Base-by-base conservation (phyloP, 2,888 invertebrate species). In the Hanleya hanleyi region DNA sequence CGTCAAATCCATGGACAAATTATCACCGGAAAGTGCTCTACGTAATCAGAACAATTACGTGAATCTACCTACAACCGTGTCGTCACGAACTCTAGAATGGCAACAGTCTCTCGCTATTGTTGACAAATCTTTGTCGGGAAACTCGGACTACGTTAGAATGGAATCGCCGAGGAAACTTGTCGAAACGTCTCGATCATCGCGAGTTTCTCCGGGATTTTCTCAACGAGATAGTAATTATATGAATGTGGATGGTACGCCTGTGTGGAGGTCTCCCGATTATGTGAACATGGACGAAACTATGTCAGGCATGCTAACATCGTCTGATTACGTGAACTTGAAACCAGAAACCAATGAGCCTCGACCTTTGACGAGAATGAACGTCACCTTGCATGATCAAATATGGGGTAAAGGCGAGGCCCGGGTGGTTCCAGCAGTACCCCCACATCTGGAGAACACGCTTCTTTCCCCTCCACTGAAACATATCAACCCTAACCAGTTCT, bases 321-420 rank as follows among this genome's bases (percentile, higher is more conserved):
- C 32, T 29, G 57, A 57, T 29, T 57, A 57, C 29, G 57, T 57
- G 26, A 57, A 57, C 29, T 26, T 57, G 57, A 57, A 32, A 29
- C 57, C 57, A 29, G 57, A 57, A 29, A 22, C 57, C 26, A 15
- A 18, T 2, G 57, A 57, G 9, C 57, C 57, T 22, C 57, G 57
- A 15, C 57, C 57, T 22, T 26, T 57, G 3, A 57, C 57, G 32
- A 22, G 57, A 57, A 57, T 57, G 57, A 57, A 57, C 32, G 57
- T 57, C 26, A 57, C 57, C 29, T 29, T 57, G 32, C 57, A 57
- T 57, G 57, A 57, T 26, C 57, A 57, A 57, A 57, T 57, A 29
- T 57, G 57, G 57, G 29, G 57, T 26, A 22, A 57, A 32, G 57
- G 29, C 4, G 57, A 57, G 26, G 26, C 57, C 22, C 57, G 57